These are phyloP conservation scores for Pangasius mekongensis DNA, from an alignment of 2,797 vertebrate species.

Conservation along the genomic window DNA sequence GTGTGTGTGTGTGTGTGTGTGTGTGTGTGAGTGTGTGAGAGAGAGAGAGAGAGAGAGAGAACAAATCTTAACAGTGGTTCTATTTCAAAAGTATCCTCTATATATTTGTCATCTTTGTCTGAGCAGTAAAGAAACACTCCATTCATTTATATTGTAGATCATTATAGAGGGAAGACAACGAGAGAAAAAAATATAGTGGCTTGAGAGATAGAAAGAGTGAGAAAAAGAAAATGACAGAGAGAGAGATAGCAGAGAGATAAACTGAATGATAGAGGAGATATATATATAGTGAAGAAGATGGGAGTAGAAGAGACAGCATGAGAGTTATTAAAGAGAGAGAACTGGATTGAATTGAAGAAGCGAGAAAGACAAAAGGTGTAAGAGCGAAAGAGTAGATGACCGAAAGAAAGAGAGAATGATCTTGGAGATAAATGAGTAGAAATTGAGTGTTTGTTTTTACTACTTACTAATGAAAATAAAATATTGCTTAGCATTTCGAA, in stretches of 20 bases:
- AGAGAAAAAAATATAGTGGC: neutral
- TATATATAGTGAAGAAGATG: neutral
- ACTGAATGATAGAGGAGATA: neutral
- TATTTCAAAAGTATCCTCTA: neutral
- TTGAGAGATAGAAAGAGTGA: neutral
- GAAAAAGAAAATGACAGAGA: neutral
- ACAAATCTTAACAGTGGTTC: neutral
- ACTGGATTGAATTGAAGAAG: neutral
- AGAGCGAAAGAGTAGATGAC: slow-evolving; percentile 38
- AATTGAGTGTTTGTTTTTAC: neutral
- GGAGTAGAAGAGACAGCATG: too few relatives aligned
- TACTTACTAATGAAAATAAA: neutral
- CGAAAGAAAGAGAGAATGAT: neutral
- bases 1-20: neutral
- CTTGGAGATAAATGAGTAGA: neutral
- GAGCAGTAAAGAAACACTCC: neutral
- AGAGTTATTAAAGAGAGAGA: neutral
- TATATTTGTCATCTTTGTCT: neutral
- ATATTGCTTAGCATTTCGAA: neutral
- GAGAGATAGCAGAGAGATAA: neutral
- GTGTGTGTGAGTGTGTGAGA: too few relatives aligned
- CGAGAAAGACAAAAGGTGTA: slow-evolving; percentile 33
- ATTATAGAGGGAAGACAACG: neutral
- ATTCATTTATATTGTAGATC: neutral
- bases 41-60: neutral